phyloP scores from a whole-genome alignment of 2,797 vertebrate species.

The Malacoraja senta region DNA sequence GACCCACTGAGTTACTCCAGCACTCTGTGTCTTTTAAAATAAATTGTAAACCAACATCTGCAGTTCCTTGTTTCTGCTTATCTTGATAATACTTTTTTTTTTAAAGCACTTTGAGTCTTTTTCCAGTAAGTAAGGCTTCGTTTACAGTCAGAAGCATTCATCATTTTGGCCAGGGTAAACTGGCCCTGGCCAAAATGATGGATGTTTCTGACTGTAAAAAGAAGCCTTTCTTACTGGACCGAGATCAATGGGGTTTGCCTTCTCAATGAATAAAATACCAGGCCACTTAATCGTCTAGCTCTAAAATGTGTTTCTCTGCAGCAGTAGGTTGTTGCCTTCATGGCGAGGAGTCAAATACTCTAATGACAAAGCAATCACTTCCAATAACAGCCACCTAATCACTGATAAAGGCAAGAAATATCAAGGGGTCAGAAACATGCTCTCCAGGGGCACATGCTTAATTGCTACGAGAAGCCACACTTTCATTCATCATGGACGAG shows the following conservation, averaged over 20 bases:
- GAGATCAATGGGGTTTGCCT: background rate
- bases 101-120: background rate
- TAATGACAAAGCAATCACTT: slow-evolving; percentile 5
- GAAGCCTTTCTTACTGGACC: background rate
- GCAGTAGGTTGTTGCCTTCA: background rate
- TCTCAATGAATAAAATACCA: background rate
- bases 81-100: background rate
- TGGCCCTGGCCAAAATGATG: background rate
- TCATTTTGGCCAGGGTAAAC: no score
- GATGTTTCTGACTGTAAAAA: background rate
- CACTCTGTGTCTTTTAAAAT: no score
- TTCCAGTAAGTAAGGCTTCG: no score
- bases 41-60: no score
- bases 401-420: slow-evolving; percentile 29
- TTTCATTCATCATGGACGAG: slow-evolving; percentile 7
- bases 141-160: no score
- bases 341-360: background rate
- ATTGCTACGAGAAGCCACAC: slow-evolving; percentile 7
- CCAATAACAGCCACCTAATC: slow-evolving; percentile 12
- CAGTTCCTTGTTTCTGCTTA: no score
- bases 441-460: background rate
- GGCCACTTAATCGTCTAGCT: background rate
- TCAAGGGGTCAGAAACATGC: background rate
- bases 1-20: no score
- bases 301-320: background rate